phyloP scores from a whole-genome alignment of 2,888 invertebrate genomes.

The Terebella lapidaria region DNA sequence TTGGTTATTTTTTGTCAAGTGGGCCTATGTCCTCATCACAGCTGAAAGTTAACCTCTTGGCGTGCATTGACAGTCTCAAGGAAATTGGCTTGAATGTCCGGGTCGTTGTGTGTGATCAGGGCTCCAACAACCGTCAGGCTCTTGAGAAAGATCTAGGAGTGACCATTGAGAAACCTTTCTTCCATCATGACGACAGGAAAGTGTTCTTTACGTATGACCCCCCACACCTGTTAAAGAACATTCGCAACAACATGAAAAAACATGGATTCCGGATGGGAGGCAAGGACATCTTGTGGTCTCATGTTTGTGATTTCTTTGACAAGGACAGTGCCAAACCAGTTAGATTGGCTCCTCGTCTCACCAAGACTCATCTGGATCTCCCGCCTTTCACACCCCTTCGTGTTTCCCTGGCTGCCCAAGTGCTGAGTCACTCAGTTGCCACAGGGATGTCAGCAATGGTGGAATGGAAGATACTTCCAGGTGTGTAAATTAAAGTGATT shows the following conservation, averaged over 20 bases:
- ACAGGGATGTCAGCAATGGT: slow-evolving; percentile 1
- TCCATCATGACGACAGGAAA: background rate
- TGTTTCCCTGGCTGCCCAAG: slow-evolving; percentile 9
- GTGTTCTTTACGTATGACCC: slow-evolving; percentile 13
- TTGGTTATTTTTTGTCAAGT: too few species aligned
- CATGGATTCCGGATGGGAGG: slow-evolving; percentile 1
- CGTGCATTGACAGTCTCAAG: background rate
- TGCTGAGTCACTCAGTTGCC: slow-evolving; percentile 10
- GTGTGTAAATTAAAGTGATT: too few species aligned
- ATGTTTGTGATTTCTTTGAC: slow-evolving; percentile 5
- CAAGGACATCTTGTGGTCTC: slow-evolving; percentile 2
- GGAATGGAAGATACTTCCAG: background rate
- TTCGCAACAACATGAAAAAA: slow-evolving; percentile 10
- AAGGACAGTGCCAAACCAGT: background rate
- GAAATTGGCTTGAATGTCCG: background rate
- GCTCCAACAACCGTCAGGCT: slow-evolving; percentile 5
- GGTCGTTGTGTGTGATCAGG: slow-evolving; percentile 13
- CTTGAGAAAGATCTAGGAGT: slow-evolving; percentile 4
- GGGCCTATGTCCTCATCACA: background rate
- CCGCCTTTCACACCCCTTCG: background rate
- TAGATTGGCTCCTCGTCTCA: background rate
- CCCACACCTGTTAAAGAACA: slow-evolving; percentile 14
- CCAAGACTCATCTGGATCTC: background rate
- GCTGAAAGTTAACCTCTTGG: background rate
- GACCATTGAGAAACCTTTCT: slow-evolving; percentile 7